Percentiles rank a stretch among this genome's conserved stretches.
Evolutionary conservation across 2,797 vertebrate species (phyloP).

Genomic region (Rhynchotus rufescens): DNA sequence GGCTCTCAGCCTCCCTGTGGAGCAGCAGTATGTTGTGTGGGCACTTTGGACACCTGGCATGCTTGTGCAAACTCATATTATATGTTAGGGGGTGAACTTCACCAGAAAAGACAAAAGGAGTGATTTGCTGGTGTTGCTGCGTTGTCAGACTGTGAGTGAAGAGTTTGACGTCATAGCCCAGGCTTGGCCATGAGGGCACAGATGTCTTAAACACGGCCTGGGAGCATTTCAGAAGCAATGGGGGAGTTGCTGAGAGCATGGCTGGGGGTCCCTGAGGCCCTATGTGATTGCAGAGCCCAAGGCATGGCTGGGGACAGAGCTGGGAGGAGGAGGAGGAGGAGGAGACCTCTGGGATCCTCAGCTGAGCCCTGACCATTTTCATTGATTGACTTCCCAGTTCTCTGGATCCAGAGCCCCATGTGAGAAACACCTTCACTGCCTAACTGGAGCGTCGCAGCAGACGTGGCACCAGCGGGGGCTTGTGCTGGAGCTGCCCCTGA

Average conservation of each 20-base stretch:
- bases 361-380: slow-evolving; percentile 20
- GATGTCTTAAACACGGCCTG: not conserved
- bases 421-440: slow-evolving; percentile 54
- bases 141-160: not conserved
- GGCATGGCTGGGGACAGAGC: not conserved
- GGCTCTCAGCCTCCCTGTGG: not conserved
- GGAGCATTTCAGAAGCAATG: not conserved
- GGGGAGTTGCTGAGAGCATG: not conserved
- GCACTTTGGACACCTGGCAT: not conserved
- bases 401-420: slow-evolving; percentile 56
- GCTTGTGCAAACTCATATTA: rapidly evolving
- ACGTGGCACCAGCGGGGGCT: not conserved
- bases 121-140: not conserved
- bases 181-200: not conserved
- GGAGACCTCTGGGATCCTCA: not conserved
- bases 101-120: not conserved
- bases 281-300: not conserved
- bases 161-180: not conserved
- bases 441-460: not conserved
- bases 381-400: slow-evolving; percentile 48
- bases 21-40: rapidly evolving
- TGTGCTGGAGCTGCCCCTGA: not conserved
- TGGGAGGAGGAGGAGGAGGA: not conserved
- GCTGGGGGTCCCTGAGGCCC: not conserved
- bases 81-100: not conserved